Percentiles rank a stretch among this genome's conserved stretches.
phyloP scores from a whole-genome alignment of 2,797 vertebrate species.

The Heliangelus exortis region DNA sequence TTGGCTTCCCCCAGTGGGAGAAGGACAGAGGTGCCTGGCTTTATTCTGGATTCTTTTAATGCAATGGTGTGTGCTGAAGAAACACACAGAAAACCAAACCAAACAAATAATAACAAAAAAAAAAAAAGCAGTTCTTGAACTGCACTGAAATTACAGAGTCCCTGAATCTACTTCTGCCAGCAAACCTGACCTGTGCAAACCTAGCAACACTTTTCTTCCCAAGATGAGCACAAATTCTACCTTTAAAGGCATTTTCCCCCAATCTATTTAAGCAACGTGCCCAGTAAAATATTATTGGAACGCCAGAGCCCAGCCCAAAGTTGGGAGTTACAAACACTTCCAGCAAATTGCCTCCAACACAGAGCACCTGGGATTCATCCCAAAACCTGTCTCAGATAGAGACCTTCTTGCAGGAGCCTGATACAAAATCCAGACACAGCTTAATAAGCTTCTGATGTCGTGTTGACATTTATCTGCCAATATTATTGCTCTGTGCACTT shows the following conservation, averaged over 20 bases:
- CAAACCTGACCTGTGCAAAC: neutral
- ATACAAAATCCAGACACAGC: conserved; percentile 33
- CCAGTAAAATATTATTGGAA: neutral
- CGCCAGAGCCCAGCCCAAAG: neutral
- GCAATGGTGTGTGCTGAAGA: neutral
- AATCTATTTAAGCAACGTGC: neutral
- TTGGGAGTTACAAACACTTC: neutral
- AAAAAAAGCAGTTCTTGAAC: neutral
- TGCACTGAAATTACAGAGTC: neutral
- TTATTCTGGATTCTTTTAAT: accelerated
- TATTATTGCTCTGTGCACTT: conserved; percentile 40
- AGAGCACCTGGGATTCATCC: conserved; percentile 24
- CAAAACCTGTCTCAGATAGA: neutral
- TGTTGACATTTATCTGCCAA: conserved; percentile 71
- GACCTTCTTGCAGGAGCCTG: conserved; percentile 7
- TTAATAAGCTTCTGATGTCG: conserved; percentile 55
- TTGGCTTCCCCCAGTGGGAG: accelerated
- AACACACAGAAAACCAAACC: accelerated
- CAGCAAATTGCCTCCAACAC: neutral
- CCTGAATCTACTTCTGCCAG: neutral
- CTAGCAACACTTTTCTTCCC: neutral
- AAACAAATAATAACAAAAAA: too few relatives aligned
- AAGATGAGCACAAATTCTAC: neutral
- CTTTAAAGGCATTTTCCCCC: neutral
- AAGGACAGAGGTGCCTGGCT: too few relatives aligned